Percentiles rank a stretch among this genome's conserved stretches.
Evolutionary conservation across 2,888 invertebrate species (phyloP).

Genomic region (Labia minor): DNA sequence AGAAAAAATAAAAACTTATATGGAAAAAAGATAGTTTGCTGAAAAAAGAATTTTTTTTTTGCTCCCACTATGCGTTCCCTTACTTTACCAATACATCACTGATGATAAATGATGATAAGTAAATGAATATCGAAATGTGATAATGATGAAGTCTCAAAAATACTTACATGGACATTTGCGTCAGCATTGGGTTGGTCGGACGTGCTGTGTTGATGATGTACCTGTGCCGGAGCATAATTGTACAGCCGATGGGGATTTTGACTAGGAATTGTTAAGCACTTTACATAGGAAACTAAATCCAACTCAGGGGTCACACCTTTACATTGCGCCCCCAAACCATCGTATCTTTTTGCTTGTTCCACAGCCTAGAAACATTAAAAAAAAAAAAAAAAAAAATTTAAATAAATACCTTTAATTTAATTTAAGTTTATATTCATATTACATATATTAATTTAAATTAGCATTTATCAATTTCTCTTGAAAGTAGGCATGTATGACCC

Average conservation of each 20-base stretch:
- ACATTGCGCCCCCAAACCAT: constrained; percentile 64
- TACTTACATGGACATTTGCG: constrained; percentile 32
- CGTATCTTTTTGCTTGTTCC: constrained; percentile 76
- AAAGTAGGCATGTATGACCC: too few relatives aligned
- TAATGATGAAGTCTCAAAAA: too few relatives aligned
- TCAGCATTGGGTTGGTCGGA: constrained; percentile 28
- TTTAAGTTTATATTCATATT: neutral
- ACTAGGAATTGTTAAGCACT: constrained; percentile 49
- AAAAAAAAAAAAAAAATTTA: constrained; percentile 21
- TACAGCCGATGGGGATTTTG: constrained; percentile 38
- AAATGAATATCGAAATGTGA: too few relatives aligned
- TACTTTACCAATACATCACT: too few relatives aligned
- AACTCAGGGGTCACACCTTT: constrained; percentile 59
- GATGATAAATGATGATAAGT: too few relatives aligned
- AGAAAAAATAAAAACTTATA: too few relatives aligned
- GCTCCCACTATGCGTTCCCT: too few relatives aligned
- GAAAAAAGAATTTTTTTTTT: too few relatives aligned
- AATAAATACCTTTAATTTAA: too few relatives aligned
- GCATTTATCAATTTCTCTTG: constrained; percentile 19
- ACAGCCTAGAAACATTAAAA: constrained; percentile 49
- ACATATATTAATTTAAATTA: constrained; percentile 16
- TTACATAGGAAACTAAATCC: constrained; percentile 68
- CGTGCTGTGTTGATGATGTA: constrained; percentile 44
- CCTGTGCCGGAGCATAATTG: constrained; percentile 54
- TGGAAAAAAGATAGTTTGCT: too few relatives aligned